These are phyloP conservation scores for Liasis olivaceus DNA, from an alignment of 2,797 vertebrate genomes.

Conservation along the genomic window DNA sequence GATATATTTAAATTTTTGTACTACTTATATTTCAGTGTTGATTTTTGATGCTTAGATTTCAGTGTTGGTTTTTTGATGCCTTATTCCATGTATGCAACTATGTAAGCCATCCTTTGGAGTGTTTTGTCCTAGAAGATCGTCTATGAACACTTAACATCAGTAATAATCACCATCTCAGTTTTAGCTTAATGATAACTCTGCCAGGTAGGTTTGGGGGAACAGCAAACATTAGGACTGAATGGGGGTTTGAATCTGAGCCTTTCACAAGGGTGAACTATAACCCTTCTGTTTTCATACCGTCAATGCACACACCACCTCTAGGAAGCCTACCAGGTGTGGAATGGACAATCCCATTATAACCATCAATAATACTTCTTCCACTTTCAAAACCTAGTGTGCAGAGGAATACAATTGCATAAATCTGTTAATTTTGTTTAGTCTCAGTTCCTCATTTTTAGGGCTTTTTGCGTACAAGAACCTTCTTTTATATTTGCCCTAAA, in stretches of 20 bases:
- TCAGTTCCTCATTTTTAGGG: not conserved
- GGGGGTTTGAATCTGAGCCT: not conserved
- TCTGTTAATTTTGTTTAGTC: not conserved
- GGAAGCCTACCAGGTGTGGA: not conserved
- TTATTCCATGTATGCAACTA: not conserved
- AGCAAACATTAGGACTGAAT: not conserved
- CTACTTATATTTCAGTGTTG: not conserved
- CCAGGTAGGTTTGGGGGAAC: not conserved
- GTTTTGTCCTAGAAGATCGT: not conserved
- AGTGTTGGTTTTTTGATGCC: not conserved
- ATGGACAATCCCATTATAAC: not conserved
- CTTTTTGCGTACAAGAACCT: not conserved
- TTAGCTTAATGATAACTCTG: not conserved
- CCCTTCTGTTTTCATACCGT: not conserved
- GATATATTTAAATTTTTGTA: not conserved
- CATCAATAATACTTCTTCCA: not conserved
- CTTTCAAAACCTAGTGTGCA: not conserved
- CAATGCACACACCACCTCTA: not conserved
- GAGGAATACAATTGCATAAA: not conserved
- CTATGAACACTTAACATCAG: not conserved
- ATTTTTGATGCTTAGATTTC: not conserved
- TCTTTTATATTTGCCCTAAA: not conserved
- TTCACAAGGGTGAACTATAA: not conserved
- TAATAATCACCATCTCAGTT: not conserved
- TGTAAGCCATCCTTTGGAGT: not conserved